A percentile compares a stretch with the other conserved stretches of the same genome.
These are phyloP conservation scores for Caenorhabditis uteleia DNA, from an alignment of 2,888 invertebrate genomes.

Conservation along the genomic window DNA sequence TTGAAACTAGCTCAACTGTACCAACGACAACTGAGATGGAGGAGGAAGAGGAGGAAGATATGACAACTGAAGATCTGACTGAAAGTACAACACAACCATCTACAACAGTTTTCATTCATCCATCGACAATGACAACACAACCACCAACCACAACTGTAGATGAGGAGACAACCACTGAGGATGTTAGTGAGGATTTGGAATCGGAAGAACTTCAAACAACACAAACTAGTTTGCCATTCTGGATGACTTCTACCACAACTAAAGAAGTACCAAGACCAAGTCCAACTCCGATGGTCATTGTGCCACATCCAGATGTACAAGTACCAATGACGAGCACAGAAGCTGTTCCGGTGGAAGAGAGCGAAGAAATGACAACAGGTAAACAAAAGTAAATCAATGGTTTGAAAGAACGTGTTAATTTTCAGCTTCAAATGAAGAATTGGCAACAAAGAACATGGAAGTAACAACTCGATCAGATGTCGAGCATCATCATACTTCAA, in stretches of 20 bases:
- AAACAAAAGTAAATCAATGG: not conserved
- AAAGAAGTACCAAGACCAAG: slow-evolving; percentile 7
- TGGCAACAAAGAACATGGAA: slow-evolving; percentile 11
- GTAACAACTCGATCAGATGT: slow-evolving; percentile 22
- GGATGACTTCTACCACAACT: slow-evolving; percentile 44
- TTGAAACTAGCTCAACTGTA: not conserved
- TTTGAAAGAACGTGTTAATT: not conserved
- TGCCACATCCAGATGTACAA: slow-evolving; percentile 26
- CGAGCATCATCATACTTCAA: slow-evolving; percentile 25
- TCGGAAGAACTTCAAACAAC: slow-evolving; percentile 22
- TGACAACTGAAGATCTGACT: slow-evolving; percentile 23
- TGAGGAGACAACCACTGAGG: slow-evolving; percentile 14
- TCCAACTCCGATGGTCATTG: slow-evolving; percentile 6
- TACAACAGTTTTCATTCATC: slow-evolving; percentile 15
- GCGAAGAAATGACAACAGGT: slow-evolving; percentile 1
- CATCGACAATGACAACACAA: slow-evolving; percentile 4
- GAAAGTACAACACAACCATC: slow-evolving; percentile 16
- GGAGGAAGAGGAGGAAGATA: slow-evolving; percentile 26
- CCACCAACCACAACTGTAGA: slow-evolving; percentile 24
- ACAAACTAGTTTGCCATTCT: slow-evolving; percentile 47
- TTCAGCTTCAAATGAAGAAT: slow-evolving; percentile 16
- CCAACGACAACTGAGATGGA: slow-evolving; percentile 18
- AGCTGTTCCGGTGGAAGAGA: not conserved
- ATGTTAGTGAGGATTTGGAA: slow-evolving; percentile 5
- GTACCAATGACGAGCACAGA: slow-evolving; percentile 16